These are phyloP conservation scores for Raja brachyura DNA, from an alignment of 2,113 vertebrate species.

Conservation along the genomic window DNA sequence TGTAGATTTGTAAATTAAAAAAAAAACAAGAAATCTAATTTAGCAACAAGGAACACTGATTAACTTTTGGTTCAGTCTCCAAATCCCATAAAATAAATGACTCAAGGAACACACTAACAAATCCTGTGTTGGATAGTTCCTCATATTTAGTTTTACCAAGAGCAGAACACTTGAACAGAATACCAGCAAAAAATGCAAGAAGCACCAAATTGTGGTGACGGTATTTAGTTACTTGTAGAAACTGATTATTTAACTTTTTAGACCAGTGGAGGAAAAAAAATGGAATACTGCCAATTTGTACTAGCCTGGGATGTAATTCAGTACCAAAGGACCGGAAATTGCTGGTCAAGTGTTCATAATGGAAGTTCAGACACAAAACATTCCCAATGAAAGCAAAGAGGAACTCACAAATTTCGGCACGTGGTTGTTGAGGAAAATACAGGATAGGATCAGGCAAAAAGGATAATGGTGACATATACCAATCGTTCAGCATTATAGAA, in stretches of 20 bases:
- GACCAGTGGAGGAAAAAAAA: too few relatives aligned
- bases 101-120: background rate
- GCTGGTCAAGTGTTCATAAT: too few relatives aligned
- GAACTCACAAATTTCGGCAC: too few relatives aligned
- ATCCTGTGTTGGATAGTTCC: background rate
- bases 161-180: background rate
- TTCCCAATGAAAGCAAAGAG: too few relatives aligned
- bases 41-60: background rate
- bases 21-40: background rate
- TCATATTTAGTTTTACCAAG: slow-evolving; percentile 12
- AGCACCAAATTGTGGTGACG: background rate
- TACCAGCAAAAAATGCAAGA: background rate
- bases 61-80: slow-evolving; percentile 1
- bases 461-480: too few relatives aligned
- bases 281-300: too few relatives aligned
- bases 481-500: too few relatives aligned
- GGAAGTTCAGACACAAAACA: too few relatives aligned
- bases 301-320: too few relatives aligned
- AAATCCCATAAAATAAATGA: slow-evolving; percentile 9
- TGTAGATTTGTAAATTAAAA: background rate
- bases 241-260: background rate
- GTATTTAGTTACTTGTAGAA: background rate
- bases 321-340: too few relatives aligned
- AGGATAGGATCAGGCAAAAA: too few relatives aligned
- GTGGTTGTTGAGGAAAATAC: too few relatives aligned